Evolutionary conservation across 2,113 vertebrate genomes (phyloP).

Genomic region (Eonycteris spelaea): DNA sequence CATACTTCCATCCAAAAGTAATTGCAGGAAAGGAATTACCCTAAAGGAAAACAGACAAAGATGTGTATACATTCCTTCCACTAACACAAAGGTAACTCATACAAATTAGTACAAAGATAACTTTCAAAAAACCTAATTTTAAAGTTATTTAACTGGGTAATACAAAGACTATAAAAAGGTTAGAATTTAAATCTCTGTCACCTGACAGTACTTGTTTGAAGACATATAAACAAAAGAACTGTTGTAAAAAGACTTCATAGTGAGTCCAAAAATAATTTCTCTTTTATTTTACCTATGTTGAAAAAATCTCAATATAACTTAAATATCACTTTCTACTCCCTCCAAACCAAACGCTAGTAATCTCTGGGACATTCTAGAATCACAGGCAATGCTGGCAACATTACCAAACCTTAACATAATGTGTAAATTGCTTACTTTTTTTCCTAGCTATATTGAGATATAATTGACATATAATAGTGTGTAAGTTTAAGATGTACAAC

Average conservation of each 20-base stretch:
- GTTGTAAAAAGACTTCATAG: neutral
- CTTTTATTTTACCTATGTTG: neutral
- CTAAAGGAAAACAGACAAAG: constrained; percentile 76
- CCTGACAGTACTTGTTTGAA: neutral
- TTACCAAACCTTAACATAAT: neutral
- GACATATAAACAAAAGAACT: constrained; percentile 38
- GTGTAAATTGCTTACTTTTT: neutral
- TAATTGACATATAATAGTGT: neutral
- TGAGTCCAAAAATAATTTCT: neutral
- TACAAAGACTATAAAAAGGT: constrained; percentile 19
- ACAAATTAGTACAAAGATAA: constrained; percentile 45
- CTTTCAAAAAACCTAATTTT: neutral
- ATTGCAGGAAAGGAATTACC: constrained; percentile 70
- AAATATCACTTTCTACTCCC: constrained; percentile 12
- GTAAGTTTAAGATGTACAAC: neutral
- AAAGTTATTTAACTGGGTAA: constrained; percentile 20
- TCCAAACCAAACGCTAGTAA: constrained; percentile 32
- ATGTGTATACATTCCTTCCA: constrained; percentile 24
- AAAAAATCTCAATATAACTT: constrained; percentile 16
- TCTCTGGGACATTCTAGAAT: constrained; percentile 3
- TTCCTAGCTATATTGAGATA: neutral
- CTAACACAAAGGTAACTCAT: neutral
- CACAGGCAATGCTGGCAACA: neutral
- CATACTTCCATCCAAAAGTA: constrained; percentile 79
- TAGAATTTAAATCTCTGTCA: constrained; percentile 39